These are phyloP conservation scores for Uropsilus gracilis DNA, from an alignment of 2,113 vertebrate genomes.

Conservation along the genomic window DNA sequence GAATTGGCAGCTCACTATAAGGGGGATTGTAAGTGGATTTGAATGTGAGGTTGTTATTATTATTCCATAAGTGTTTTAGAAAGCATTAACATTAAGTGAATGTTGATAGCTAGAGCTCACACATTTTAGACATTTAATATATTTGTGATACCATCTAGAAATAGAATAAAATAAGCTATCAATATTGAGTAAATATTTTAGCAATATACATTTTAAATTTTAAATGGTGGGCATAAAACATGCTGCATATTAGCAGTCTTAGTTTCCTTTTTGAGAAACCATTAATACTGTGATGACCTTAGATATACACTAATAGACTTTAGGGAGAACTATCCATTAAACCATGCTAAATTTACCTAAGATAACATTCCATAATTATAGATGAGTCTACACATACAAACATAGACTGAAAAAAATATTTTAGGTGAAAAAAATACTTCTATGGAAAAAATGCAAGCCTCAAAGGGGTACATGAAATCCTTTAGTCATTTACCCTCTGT, in stretches of 20 bases:
- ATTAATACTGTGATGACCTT: slow-evolving; percentile 66
- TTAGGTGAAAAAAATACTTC: not conserved
- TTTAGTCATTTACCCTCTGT: not conserved
- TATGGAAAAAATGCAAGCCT: not conserved
- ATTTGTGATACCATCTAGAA: slow-evolving; percentile 66
- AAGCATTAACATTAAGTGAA: slow-evolving; percentile 74
- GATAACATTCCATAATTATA: slow-evolving; percentile 59
- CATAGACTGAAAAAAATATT: not conserved
- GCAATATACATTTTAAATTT: slow-evolving; percentile 75
- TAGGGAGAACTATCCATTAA: slow-evolving; percentile 56
- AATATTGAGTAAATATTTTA: slow-evolving; percentile 78
- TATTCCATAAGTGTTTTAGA: slow-evolving; percentile 34
- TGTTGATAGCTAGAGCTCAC: slow-evolving; percentile 62
- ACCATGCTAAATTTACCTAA: slow-evolving; percentile 79
- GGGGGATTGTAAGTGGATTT: slow-evolving; percentile 55
- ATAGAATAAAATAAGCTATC: slow-evolving; percentile 74
- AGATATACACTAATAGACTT: slow-evolving; percentile 51
- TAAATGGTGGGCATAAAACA: slow-evolving; percentile 70
- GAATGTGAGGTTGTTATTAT: slow-evolving; percentile 37
- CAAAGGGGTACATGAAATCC: not conserved
- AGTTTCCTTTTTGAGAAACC: slow-evolving; percentile 70
- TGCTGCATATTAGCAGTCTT: slow-evolving; percentile 64
- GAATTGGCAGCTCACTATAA: slow-evolving; percentile 13
- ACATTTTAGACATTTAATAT: slow-evolving; percentile 71
- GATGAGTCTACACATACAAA: not conserved